These are phyloP conservation scores for Notothenia rossii DNA, from an alignment of 2,113 vertebrate genomes.

Conservation along the genomic window DNA sequence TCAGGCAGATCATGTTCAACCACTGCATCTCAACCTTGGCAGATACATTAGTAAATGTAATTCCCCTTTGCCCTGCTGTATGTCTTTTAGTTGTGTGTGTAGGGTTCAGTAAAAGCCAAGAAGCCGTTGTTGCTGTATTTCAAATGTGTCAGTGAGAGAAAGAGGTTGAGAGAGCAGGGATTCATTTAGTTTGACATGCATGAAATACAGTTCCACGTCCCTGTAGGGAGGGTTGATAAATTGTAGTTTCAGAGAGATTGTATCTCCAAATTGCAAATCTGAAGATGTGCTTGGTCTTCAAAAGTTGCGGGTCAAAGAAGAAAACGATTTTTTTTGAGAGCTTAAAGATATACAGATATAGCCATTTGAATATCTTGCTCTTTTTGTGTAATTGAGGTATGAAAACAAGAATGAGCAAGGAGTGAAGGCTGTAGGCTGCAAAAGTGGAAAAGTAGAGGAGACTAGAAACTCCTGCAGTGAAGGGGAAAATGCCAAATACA, in stretches of 20 bases:
- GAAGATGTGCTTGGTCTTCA: constrained; percentile 31
- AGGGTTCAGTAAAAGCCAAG: constrained; percentile 25
- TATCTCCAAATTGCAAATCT: constrained; percentile 41
- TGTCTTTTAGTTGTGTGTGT: constrained; percentile 39
- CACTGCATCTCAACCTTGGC: constrained; percentile 53
- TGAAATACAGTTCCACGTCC: constrained; percentile 46
- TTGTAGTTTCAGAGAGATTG: constrained; percentile 39
- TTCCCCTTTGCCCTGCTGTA: constrained; percentile 44
- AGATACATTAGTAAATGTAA: constrained; percentile 57
- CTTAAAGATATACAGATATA: constrained; percentile 19
- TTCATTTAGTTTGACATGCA: constrained; percentile 53
- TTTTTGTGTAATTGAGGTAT: constrained; percentile 3
- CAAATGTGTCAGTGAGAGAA: constrained; percentile 19
- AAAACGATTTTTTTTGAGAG: not conserved
- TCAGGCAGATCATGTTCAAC: constrained; percentile 42
- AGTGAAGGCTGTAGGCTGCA: not conserved
- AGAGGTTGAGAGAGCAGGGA: constrained; percentile 22
- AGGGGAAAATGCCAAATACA: constrained; percentile 1
- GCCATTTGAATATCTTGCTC: constrained; percentile 6
- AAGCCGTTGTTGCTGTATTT: constrained; percentile 33
- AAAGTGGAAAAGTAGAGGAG: not conserved
- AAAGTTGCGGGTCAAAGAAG: not conserved
- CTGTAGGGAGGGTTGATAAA: constrained; percentile 39
- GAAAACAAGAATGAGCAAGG: not conserved
- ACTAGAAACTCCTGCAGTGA: not conserved